Conservation (phyloP, 2,888 invertebrate genomes). For the Caenorhabditis sulstoni region DNA sequence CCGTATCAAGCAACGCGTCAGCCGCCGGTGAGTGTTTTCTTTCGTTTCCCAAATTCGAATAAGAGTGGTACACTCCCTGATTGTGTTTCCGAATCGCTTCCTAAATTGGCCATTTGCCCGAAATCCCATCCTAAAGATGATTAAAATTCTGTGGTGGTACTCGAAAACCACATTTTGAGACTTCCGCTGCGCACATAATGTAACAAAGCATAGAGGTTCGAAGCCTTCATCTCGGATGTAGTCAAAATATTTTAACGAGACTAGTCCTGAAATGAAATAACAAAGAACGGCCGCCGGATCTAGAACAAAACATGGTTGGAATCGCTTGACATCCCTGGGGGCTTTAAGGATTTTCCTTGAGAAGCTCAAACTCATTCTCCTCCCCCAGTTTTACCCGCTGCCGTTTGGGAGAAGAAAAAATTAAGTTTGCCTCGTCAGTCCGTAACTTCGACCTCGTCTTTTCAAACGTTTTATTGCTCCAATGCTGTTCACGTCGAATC, state of each 20-base stretch:
- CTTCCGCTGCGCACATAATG: not conserved
- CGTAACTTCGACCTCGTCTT: not conserved
- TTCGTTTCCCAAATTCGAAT: conserved; percentile 5
- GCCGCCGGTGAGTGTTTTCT: conserved; percentile 48
- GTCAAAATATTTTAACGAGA: too few species aligned
- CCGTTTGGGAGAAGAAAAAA: not conserved
- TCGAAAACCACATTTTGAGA: not conserved
- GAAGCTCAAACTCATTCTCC: conserved; percentile 7
- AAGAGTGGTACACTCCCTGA: conserved; percentile 3
- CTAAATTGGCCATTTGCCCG: conserved; percentile 16
- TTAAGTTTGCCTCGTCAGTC: not conserved
- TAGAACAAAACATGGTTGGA: conserved; percentile 41
- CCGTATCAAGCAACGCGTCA: conserved; percentile 48
- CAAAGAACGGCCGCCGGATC: not conserved
- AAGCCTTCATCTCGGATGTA: too few species aligned
- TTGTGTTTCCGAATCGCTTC: not conserved
- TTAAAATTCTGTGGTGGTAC: conserved; percentile 18
- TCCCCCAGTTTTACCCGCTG: not conserved
- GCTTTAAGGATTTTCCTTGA: conserved; percentile 6
- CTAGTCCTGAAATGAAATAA: not conserved
- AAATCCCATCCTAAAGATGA: conserved; percentile 24
- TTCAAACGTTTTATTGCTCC: not conserved
- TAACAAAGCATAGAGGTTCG: too few species aligned
- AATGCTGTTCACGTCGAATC: conserved; percentile 79
- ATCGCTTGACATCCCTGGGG: conserved; percentile 38